Conservation (phyloP, 2,113 vertebrate species). For the Aegotheles bennettii region DNA sequence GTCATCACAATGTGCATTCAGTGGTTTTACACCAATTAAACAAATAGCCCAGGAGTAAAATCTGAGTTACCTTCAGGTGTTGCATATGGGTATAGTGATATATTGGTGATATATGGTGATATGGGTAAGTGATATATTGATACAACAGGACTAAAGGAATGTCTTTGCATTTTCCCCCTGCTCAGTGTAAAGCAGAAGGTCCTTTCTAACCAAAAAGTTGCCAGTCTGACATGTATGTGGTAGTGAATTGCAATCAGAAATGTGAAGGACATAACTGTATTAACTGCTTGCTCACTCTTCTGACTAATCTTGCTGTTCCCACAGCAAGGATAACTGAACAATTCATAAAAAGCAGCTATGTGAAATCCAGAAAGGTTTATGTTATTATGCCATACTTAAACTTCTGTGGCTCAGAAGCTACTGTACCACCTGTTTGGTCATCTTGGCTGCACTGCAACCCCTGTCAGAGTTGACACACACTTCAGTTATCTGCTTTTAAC, state of each 20-base stretch:
- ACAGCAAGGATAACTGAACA: background rate
- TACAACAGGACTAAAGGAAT: background rate
- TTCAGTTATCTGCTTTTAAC: background rate
- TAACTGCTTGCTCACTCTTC: background rate
- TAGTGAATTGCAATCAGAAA: background rate
- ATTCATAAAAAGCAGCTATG: background rate
- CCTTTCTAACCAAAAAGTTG: background rate
- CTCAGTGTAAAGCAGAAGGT: background rate
- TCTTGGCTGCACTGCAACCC: background rate
- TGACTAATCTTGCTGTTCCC: background rate
- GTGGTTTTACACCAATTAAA: background rate
- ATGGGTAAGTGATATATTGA: background rate
- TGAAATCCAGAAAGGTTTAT: background rate
- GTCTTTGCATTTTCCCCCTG: background rate
- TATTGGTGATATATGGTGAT: background rate
- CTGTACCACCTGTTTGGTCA: background rate
- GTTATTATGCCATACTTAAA: background rate
- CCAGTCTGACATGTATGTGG: background rate
- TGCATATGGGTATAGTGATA: background rate
- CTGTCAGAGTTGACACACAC: background rate
- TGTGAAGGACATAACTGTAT: background rate
- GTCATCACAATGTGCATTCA: background rate
- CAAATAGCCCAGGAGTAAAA: background rate
- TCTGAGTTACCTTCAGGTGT: background rate
- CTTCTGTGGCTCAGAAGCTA: background rate